Base-by-base conservation (phyloP, 2,113 vertebrate genomes). In the Pterocles burchelli region DNA sequence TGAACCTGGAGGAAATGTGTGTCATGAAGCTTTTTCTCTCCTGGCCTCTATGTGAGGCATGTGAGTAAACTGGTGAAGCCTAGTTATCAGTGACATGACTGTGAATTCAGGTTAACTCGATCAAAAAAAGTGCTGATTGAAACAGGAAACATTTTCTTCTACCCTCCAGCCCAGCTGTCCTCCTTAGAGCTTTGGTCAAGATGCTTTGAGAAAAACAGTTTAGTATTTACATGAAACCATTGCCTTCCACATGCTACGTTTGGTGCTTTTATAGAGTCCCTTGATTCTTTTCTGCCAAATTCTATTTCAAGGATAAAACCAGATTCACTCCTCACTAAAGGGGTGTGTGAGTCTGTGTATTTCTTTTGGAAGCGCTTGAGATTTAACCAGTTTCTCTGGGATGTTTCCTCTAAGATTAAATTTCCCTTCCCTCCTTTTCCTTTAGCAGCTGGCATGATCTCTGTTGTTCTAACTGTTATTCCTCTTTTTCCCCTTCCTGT, bases 381-480 rank as follows among this genome's bases (percentile, higher is more conserved):
- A 86, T 85, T 71, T 93, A 89, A 93, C 86, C 80, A 91, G 66
- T 95, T 85, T 84, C 59, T 93, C 92, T 83, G 80, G 65, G 86
- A 89, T 92, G 85, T 90, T 94, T 85, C 52, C 49, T 76, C 54
- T 85, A 79, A 86, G 85, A 70, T 67, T 92, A 54, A 55, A 80
- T 89, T 92, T 92, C 77, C 91, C 58, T 89, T 71, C 82, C 70
- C 61, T 94, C 70, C 52, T 94, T 82, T 82, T 66, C 65, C 74
- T 89, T 89, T 61, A 88, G 65, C 81, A 77, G 73, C 85, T 90
- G 85, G 38, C 21, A 2, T 59, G 70, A 55, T 81, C 33, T 57
- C 68, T 90, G 48, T 93, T 82, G 10, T 94, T 96, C 84, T 96
- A 94, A 95, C 82, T 96, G 25, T 95, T 94, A 59, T 94, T 80